Conservation (phyloP, 2,888 invertebrate genomes). For the Athalia rosae region DNA sequence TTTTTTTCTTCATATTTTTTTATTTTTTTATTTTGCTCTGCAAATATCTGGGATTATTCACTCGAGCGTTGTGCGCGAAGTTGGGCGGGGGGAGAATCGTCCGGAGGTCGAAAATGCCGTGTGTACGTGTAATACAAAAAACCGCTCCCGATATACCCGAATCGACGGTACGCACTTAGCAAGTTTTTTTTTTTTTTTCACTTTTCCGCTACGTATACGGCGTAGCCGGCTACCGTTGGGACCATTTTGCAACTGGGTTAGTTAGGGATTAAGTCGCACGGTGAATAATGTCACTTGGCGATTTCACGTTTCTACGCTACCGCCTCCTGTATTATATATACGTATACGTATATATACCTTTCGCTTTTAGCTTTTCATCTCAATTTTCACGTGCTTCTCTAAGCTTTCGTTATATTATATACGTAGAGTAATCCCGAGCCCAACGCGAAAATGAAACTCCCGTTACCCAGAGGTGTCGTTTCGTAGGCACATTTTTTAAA, state of each 20-base stretch:
- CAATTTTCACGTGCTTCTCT: slow-evolving; percentile 13
- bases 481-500: too few species aligned
- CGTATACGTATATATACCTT: too few species aligned
- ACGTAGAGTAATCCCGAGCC: too few species aligned
- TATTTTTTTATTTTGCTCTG: too few species aligned
- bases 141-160: not conserved
- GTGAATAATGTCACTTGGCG: slow-evolving; percentile 26
- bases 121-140: too few species aligned
- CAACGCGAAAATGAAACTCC: too few species aligned
- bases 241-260: slow-evolving; percentile 46
- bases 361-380: not conserved
- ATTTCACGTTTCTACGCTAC: slow-evolving; percentile 34
- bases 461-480: too few species aligned
- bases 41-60: too few species aligned
- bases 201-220: not conserved
- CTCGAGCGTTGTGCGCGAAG: too few species aligned
- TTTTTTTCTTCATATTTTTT: too few species aligned
- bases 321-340: not conserved
- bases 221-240: not conserved
- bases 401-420: not conserved
- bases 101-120: too few species aligned
- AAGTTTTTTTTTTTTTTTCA: not conserved
- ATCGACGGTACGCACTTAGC: slow-evolving; percentile 18
- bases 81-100: too few species aligned
- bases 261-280: slow-evolving; percentile 38